Evolutionary conservation across 2,888 invertebrate genomes (phyloP).

Genomic region (Tiliacea citrago): DNA sequence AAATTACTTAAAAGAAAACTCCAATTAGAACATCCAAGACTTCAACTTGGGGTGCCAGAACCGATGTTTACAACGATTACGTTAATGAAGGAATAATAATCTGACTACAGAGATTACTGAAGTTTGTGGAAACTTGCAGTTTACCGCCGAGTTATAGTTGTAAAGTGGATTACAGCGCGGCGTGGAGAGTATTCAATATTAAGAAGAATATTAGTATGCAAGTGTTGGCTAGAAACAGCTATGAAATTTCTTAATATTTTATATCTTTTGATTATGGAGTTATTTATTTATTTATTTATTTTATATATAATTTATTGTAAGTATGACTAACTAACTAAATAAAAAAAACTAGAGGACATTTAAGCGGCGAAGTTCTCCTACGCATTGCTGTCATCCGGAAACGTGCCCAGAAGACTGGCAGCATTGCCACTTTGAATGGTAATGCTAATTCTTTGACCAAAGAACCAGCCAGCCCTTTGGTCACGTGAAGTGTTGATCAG

Average conservation of each 20-base stretch:
- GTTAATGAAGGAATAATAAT: conserved; percentile 40
- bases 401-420: too few relatives aligned
- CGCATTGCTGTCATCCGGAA: too few relatives aligned
- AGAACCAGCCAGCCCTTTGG: too few relatives aligned
- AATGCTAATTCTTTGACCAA: too few relatives aligned
- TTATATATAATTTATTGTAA: too few relatives aligned
- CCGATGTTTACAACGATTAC: conserved; percentile 15
- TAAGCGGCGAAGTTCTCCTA: too few relatives aligned
- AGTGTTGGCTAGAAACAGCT: not conserved
- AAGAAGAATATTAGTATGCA: conserved; percentile 5
- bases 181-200: conserved; percentile 9
- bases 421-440: too few relatives aligned
- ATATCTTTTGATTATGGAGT: too few relatives aligned
- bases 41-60: conserved; percentile 4
- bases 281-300: too few relatives aligned
- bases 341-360: too few relatives aligned
- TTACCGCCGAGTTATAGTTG: conserved; percentile 41
- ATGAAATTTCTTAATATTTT: not conserved
- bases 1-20: conserved; percentile 14
- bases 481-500: too few relatives aligned
- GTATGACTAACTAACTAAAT: too few relatives aligned
- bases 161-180: conserved; percentile 33
- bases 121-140: conserved; percentile 43
- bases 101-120: conserved; percentile 42
- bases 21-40: not conserved